Evolutionary conservation across 2,797 vertebrate genomes (phyloP).

Genomic region (Pseudocheirus occidentalis): DNA sequence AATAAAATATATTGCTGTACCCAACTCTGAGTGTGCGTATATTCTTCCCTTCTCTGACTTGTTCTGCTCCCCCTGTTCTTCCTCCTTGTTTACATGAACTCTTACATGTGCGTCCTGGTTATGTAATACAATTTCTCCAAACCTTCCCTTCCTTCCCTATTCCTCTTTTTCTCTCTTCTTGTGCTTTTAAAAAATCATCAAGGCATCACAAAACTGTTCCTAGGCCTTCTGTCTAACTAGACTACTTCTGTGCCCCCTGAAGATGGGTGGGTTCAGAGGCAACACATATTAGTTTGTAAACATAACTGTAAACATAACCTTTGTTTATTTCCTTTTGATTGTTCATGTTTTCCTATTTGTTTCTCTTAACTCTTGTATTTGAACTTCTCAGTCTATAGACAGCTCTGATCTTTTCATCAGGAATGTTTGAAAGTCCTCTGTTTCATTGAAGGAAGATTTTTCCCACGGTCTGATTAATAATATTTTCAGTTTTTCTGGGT

Average conservation of each 20-base stretch:
- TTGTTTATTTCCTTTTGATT: background rate
- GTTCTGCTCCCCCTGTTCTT: no score
- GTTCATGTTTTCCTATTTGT: background rate
- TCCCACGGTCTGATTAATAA: background rate
- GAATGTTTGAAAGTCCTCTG: background rate
- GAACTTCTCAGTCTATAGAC: background rate
- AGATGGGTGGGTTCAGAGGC: background rate
- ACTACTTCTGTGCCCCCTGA: background rate
- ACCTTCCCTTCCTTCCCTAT: no score
- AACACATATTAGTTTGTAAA: background rate
- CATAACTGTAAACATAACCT: no score
- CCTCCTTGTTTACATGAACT: no score
- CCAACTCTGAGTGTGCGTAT: background rate
- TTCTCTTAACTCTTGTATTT: background rate
- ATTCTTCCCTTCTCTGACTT: background rate
- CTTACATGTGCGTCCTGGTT: no score
- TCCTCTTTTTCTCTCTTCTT: no score
- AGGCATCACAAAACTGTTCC: background rate
- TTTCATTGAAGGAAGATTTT: background rate
- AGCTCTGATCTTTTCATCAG: background rate
- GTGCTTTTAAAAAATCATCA: background rate
- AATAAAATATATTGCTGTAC: background rate
- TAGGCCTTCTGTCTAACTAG: background rate
- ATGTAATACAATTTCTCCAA: no score
- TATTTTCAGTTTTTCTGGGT: background rate